A percentile compares a stretch with the other conserved stretches of the same genome.
Evolutionary conservation across 1,140 invertebrate species (phyloP).

Genomic region (Rhyacophila brunnea): DNA sequence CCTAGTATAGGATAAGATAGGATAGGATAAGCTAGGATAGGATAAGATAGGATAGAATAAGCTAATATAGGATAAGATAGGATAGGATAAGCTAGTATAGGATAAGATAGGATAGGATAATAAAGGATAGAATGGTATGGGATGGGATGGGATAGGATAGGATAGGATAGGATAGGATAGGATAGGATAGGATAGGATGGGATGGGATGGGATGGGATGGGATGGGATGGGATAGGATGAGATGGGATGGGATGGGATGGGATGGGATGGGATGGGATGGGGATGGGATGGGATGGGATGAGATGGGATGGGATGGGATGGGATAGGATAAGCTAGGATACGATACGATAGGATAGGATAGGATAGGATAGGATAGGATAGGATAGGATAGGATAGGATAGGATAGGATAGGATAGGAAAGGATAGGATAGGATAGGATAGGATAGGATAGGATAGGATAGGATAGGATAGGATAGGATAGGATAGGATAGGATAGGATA

Average conservation of each 20-base stretch:
- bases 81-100: too few relatives aligned
- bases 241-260: constrained; percentile 7
- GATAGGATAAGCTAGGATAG: too few relatives aligned
- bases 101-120: too few relatives aligned
- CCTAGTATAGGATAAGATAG: too few relatives aligned
- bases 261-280: constrained; percentile 7
- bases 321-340: background rate
- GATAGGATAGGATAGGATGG: background rate
- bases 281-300: background rate
- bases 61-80: background rate
- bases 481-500: too few relatives aligned
- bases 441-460: too few relatives aligned
- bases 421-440: too few relatives aligned
- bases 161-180: constrained; percentile 3
- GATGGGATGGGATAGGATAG: background rate
- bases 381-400: too few relatives aligned
- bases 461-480: too few relatives aligned
- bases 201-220: constrained; percentile 3
- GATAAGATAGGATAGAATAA: background rate
- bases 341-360: too few relatives aligned
- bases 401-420: too few relatives aligned
- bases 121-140: background rate
- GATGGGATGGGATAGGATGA: constrained; percentile 5
- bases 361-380: too few relatives aligned
- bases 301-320: background rate